Evolutionary conservation across 2,113 vertebrate species (phyloP), one percentile per base, ranked within the genome.

Genomic region (Gavia stellata): DNA sequence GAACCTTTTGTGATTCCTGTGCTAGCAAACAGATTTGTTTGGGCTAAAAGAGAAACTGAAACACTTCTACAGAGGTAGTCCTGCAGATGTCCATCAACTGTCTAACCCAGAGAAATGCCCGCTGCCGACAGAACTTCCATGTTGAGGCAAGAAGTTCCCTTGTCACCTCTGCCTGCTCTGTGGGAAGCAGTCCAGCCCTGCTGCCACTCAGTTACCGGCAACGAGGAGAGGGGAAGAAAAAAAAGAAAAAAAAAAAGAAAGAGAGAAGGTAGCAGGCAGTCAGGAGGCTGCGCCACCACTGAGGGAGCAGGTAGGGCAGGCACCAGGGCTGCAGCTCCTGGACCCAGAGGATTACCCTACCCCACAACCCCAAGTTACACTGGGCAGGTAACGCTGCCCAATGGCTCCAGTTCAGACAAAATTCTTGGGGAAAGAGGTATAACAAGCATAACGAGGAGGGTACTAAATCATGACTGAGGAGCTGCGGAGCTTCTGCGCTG

Each of bases 361-460:
- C 44, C 53, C 3, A 0, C 62, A 29, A 34, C 33, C 42, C 17
- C n/a, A n/a, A n/a, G n/a, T n/a, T 7, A 31, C 0, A 0, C 24
- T 44, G 36, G 56, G 81, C 42, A 40, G 23, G 26, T 7, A 52
- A 34, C 12, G 4, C 47, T 55, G 42, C 18, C 15, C 40, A 45
- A 15, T 0, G 7, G 31, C 59, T 82, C 38, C 44, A 25, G 14
- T 11, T 34, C n/a, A 28, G 23, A 15, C 19, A 59, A 63, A 53
- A 52, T 14, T n/a, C 3, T 18, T 14, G 33, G 38, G 24, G 31
- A 42, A 86, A 82, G 24, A 42, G 5, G 2, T n/a, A 3, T 14
- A 79, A 70, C 3, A 12, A 47, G 13, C 8, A 6, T n/a, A 72
- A 62, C 0, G 0, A 56, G 19, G 7, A 86, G 20, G 7, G n/a